Conservation (phyloP, 2,888 invertebrate genomes). For the Graphium colonna region DNA sequence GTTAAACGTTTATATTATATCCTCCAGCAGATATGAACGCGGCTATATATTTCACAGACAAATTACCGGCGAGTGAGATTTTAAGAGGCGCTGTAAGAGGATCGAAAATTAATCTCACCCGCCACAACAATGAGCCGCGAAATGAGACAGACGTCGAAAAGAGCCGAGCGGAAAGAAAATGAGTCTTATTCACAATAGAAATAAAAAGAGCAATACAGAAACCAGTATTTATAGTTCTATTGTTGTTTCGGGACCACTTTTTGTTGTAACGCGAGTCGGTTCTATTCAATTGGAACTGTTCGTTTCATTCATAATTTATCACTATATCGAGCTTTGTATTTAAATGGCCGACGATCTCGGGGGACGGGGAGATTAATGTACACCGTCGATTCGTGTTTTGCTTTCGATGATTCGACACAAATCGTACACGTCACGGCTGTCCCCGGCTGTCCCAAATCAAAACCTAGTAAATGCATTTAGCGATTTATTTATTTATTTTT, state of each 20-base stretch:
- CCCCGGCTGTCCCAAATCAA: too few species aligned
- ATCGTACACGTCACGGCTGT: constrained; percentile 58
- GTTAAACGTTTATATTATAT: too few species aligned
- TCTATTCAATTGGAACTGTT: constrained; percentile 57
- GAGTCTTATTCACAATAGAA: constrained; percentile 43
- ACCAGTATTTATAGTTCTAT: constrained; percentile 71
- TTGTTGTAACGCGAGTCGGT: constrained; percentile 61
- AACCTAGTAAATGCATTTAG: too few species aligned
- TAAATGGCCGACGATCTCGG: constrained; percentile 59
- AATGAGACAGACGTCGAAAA: constrained; percentile 40
- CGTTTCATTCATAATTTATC: constrained; percentile 73
- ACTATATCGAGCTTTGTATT: constrained; percentile 70
- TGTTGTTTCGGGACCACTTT: constrained; percentile 60
- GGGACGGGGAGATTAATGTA: constrained; percentile 61
- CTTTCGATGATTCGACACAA: constrained; percentile 69
- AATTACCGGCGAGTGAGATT: constrained; percentile 42
- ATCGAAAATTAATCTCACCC: constrained; percentile 49
- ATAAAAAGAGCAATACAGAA: constrained; percentile 51
- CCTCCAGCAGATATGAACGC: too few species aligned
- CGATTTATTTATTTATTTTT: too few species aligned
- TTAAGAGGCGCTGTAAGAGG: constrained; percentile 44
- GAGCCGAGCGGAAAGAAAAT: constrained; percentile 50
- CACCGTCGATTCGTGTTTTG: constrained; percentile 63
- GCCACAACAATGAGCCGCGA: constrained; percentile 50
- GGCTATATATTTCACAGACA: too few species aligned